Percentiles rank a stretch among this genome's conserved stretches.
phyloP scores from a whole-genome alignment of 2,888 invertebrate genomes.

The Sarcophaga carnaria region DNA sequence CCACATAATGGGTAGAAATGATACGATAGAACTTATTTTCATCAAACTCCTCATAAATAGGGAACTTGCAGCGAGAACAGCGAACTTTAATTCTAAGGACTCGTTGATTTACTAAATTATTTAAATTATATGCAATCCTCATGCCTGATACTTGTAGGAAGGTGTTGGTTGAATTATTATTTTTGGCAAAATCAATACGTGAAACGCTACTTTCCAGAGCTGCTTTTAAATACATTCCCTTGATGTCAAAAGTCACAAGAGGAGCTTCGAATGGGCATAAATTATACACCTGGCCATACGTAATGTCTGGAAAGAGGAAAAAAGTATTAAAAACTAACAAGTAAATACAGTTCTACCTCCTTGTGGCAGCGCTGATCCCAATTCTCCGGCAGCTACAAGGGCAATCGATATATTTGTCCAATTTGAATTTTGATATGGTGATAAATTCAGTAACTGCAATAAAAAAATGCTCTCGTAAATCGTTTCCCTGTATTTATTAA shows the following conservation, averaged over 20 bases:
- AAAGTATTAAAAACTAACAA: too few relatives aligned
- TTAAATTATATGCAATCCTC: constrained; percentile 83
- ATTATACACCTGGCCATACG: constrained; percentile 54
- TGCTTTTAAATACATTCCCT: constrained; percentile 51
- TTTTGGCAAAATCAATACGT: constrained; percentile 26
- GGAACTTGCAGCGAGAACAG: constrained; percentile 85
- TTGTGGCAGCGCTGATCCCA: constrained; percentile 34
- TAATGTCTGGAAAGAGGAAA: constrained; percentile 44
- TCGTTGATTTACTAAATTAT: constrained; percentile 83
- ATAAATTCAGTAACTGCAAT: constrained; percentile 31
- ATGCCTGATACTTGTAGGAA: constrained; percentile 84
- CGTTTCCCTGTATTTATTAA: too few relatives aligned
- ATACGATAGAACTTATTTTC: constrained; percentile 84
- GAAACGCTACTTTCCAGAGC: constrained; percentile 60
- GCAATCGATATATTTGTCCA: constrained; percentile 64
- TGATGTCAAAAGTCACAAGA: constrained; percentile 48
- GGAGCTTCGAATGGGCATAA: constrained; percentile 57
- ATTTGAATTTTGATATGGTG: constrained; percentile 34
- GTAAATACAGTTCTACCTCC: constrained; percentile 42
- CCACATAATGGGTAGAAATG: constrained; percentile 84
- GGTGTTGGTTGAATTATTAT: neutral
- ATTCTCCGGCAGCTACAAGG: constrained; percentile 51
- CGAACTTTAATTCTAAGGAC: constrained; percentile 83
- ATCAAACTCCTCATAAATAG: constrained; percentile 84
- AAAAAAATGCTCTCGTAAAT: too few relatives aligned